phyloP scores from a whole-genome alignment of 2,113 vertebrate species.

The Antennarius striatus region DNA sequence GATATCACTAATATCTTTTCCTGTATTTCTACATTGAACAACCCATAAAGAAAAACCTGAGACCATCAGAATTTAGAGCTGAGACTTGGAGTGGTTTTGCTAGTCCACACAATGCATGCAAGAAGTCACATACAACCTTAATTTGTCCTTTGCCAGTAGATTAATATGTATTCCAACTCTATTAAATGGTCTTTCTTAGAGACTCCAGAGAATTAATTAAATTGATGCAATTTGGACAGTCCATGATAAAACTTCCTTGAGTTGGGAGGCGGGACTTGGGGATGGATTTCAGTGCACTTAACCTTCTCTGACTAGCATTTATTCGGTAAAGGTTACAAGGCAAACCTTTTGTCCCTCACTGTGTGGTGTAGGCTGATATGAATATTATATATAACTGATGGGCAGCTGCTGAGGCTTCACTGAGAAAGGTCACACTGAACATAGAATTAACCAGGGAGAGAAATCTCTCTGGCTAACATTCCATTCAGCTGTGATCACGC shows the following conservation, averaged over 20 bases:
- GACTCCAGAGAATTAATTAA: conserved; percentile 72
- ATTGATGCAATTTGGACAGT: conserved; percentile 50
- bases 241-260: conserved; percentile 45
- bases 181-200: conserved; percentile 65
- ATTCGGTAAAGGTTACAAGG: conserved; percentile 11
- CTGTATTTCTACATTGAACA: background rate
- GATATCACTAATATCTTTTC: background rate
- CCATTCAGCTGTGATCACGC: background rate
- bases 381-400: conserved; percentile 4
- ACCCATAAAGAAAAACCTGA: conserved; percentile 1
- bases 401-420: conserved; percentile 7
- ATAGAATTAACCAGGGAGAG: conserved; percentile 14
- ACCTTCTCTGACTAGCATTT: conserved; percentile 26
- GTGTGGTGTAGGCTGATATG: background rate
- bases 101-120: conserved; percentile 21
- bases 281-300: conserved; percentile 40
- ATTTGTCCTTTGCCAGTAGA: conserved; percentile 60
- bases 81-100: conserved; percentile 28
- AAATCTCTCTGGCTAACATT: conserved; percentile 1
- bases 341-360: conserved; percentile 10
- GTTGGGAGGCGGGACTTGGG: conserved; percentile 33
- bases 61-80: background rate
- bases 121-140: conserved; percentile 41
- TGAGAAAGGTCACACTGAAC: conserved; percentile 26
- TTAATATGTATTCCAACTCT: conserved; percentile 64